Evolutionary conservation across 2,113 vertebrate genomes (phyloP), one percentile per base, ranked within the genome.

Genomic region (Rhadina sibilatrix): DNA sequence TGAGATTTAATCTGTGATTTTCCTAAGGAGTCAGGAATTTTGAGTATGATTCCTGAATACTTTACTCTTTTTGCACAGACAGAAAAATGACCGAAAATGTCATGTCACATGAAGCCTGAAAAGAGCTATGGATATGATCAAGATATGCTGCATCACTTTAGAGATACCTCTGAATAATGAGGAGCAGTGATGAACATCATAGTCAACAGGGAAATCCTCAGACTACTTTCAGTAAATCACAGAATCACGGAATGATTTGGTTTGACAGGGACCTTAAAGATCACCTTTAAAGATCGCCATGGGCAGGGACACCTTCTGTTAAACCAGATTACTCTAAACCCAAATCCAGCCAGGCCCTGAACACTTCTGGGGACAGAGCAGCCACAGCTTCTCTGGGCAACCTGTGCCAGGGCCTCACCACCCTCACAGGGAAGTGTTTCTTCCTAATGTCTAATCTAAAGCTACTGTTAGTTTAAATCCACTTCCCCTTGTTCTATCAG

Each of bases 291-390:
- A 59, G n/a, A 37, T 59, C 6, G 5, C 23, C 23, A 25, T 37
- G 20, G 53, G 7, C n/a, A 60, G n/a, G 6, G 7, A 68, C 16
- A 19, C 7, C 1, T 44, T 52, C 25, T 6, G 3, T 11, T 27
- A n/a, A 14, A 15, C 18, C 19, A 28, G 15, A 7, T 33, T 33
- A 5, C 11, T 60, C 38, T 38, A 52, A 16, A 27, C 10, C 12
- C 28, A 50, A 28, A 38, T 38, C 20, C 13, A n/a, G 3, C 8
- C 28, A 60, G 28, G 10, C 6, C 24, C 35, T n/a, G 53, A 25
- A 25, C 24, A 18, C 7, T 25, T 15, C 20, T 15, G 33, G 23
- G 19, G 7, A 17, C 30, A 12, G 0, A 0, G 3, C 12, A 66
- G 31, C 12, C 37, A 24, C 10, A 74, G 4, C 7, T 74, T 44